Base-by-base conservation (phyloP, 2,113 vertebrate species). In the Euleptes europaea region DNA sequence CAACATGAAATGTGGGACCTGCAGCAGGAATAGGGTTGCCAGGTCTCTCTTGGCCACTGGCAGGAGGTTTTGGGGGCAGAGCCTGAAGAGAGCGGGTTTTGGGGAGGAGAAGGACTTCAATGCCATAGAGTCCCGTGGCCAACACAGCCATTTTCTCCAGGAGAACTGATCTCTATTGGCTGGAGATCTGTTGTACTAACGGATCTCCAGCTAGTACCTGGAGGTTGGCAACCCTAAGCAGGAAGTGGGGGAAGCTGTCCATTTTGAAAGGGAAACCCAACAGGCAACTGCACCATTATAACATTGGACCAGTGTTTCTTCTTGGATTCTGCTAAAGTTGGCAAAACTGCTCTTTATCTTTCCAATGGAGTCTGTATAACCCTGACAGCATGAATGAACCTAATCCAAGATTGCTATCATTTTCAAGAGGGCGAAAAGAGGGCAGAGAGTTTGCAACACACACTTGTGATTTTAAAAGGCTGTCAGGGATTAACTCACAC, bases 401-500 rank as follows among this genome's bases (percentile, higher is more conserved):
- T 76, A 89, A 92, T 79, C 21, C n/a, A 83, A 28, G 0, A 1
- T 83, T 83, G n/a, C 40, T 83, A 69, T 80, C 80, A 71, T 83
- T 91, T 88, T 71, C 33, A 91, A 84, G 81, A 80, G 81, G 88
- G 89, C 86, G 12, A 84, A 82, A 86, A 82, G 49, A 72, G 38
- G 63, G 83, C 40, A 23, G 54, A 49, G 42, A 78, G 74, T 85
- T 89, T 86, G 71, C 75, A 86, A 82, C 75, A 89, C 71, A 65
- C 66, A 79, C 85, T 87, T 87, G n/a, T 38, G 63, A 88, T 79
- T 72, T 74, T 80, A 86, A 63, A 63, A 86, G 65, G 80, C 79
- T 85, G 65, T 21, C 1, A 4, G 6, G 66, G 89, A 90, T 91
- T 93, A 90, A 83, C 54, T 88, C 82, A 85, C 74, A 33, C 49